These are phyloP conservation scores for Cydia amplana DNA, from an alignment of 1,140 invertebrate genomes.

Conservation along the genomic window DNA sequence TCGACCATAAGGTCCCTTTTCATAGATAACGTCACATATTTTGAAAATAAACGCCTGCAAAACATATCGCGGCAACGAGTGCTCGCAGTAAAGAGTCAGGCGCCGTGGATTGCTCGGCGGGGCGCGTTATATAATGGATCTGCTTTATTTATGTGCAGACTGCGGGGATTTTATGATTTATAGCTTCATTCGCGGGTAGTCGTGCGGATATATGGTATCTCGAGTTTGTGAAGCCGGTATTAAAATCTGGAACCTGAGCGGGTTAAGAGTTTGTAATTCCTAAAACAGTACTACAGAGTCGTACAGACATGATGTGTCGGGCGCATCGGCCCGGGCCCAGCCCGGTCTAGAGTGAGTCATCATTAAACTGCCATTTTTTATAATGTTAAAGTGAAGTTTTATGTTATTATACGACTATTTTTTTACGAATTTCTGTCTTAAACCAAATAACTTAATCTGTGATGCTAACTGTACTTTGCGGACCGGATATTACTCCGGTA, in stretches of 20 bases:
- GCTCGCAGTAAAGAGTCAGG: not conserved
- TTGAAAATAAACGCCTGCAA: not conserved
- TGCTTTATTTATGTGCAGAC: conserved; percentile 2
- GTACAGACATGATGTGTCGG: too few relatives aligned
- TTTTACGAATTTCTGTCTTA: not conserved
- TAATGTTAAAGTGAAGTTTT: too few relatives aligned
- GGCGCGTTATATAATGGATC: not conserved
- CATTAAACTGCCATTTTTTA: too few relatives aligned
- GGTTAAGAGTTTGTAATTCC: too few relatives aligned
- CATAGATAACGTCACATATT: too few relatives aligned
- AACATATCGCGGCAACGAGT: not conserved
- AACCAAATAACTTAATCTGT: not conserved
- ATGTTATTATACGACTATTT: too few relatives aligned
- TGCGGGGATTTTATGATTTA: conserved; percentile 16
- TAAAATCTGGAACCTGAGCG: not conserved
- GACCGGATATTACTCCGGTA: not conserved
- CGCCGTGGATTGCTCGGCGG: not conserved
- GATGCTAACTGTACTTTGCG: not conserved
- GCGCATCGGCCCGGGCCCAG: too few relatives aligned
- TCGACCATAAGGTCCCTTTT: too few relatives aligned
- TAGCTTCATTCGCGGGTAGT: not conserved
- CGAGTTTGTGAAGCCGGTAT: not conserved
- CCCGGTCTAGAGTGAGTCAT: too few relatives aligned
- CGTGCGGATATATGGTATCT: not conserved
- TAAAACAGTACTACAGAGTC: too few relatives aligned